Evolutionary conservation across 2,888 invertebrate genomes (phyloP).

Genomic region (Lagria hirta): DNA sequence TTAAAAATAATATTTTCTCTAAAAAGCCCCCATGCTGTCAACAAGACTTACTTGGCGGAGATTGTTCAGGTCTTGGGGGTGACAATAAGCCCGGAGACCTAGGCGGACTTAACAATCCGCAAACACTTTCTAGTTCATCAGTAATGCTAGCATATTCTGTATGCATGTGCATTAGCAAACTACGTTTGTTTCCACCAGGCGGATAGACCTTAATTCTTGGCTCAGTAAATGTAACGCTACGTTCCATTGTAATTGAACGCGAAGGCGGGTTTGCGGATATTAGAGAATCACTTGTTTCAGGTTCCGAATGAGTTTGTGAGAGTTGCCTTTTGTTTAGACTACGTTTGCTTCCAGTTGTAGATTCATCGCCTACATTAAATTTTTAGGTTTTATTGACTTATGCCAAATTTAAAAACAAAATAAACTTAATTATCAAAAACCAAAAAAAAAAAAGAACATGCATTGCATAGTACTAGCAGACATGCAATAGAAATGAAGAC

Average conservation of each 20-base stretch:
- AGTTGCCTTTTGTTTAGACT: slow-evolving; percentile 62
- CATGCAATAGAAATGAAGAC: no score
- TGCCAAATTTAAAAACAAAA: no score
- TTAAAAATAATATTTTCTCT: no score
- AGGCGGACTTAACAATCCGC: slow-evolving; percentile 69
- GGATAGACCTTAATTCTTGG: slow-evolving; percentile 62
- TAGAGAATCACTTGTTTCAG: slow-evolving; percentile 63
- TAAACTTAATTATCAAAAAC: no score
- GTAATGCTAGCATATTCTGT: slow-evolving; percentile 93
- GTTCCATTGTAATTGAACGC: slow-evolving; percentile 46
- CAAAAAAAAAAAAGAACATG: no score
- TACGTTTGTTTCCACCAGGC: slow-evolving; percentile 55
- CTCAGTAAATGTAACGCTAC: slow-evolving; percentile 63
- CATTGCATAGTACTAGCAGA: no score
- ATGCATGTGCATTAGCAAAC: slow-evolving; percentile 79
- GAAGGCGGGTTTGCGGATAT: slow-evolving; percentile 28
- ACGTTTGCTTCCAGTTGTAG: slow-evolving; percentile 58
- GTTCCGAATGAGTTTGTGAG: slow-evolving; percentile 82
- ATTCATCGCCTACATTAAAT: slow-evolving; percentile 59
- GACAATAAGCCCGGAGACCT: slow-evolving; percentile 68
- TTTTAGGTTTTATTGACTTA: no score
- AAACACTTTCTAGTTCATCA: slow-evolving; percentile 88
- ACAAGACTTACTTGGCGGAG: slow-evolving; percentile 50
- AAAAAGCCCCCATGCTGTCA: no score
- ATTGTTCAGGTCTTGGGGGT: slow-evolving; percentile 62